Evolutionary conservation across 2,113 vertebrate genomes (phyloP).

Genomic region (Chelonoidis abingdonii): DNA sequence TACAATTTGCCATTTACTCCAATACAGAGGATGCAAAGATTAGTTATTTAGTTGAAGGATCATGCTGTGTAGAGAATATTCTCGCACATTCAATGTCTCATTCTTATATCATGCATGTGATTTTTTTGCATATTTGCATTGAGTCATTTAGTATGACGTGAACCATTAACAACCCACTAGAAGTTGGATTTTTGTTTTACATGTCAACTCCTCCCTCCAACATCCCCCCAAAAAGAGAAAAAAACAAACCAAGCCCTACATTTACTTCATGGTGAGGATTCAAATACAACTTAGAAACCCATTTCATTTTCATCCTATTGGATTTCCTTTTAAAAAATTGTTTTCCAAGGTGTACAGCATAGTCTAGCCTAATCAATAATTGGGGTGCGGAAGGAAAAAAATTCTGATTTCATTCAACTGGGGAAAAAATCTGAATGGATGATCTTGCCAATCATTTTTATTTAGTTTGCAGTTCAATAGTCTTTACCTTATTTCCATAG

Average conservation of each 20-base stretch:
- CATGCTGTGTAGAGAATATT: background rate
- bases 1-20: background rate
- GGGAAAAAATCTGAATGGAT: background rate
- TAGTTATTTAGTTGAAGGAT: background rate
- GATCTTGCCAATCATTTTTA: background rate
- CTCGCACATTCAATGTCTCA: background rate
- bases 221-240: background rate
- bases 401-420: background rate
- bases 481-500: constrained; percentile 17
- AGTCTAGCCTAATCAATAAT: background rate
- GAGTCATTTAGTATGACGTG: constrained; percentile 24
- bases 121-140: background rate
- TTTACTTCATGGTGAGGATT: constrained; percentile 11
- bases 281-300: constrained; percentile 44
- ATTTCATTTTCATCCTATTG: constrained; percentile 1
- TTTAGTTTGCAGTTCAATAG: background rate
- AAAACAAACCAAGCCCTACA: background rate
- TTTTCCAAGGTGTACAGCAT: constrained; percentile 7
- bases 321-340: background rate
- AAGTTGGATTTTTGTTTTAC: background rate
- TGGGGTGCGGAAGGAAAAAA: background rate
- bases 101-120: background rate
- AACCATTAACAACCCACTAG: constrained; percentile 11
- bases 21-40: background rate
- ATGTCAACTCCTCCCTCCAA: background rate